phyloP scores from a whole-genome alignment of 2,888 invertebrate genomes.

The Himalopsyche kuldschensis region DNA sequence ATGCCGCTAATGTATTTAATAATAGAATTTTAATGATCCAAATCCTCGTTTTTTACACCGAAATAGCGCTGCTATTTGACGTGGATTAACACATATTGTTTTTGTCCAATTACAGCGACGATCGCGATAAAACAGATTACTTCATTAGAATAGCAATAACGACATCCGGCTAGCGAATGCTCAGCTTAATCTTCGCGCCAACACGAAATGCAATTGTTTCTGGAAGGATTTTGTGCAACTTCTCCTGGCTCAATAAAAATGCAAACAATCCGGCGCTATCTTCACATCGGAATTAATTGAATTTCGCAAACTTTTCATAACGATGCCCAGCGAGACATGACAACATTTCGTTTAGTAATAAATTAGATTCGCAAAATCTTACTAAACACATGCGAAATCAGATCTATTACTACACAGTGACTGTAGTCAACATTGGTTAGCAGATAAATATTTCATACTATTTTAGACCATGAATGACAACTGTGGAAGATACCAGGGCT shows the following conservation, averaged over 20 bases:
- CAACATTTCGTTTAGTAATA: background rate
- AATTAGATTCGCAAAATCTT: background rate
- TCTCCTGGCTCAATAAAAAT: background rate
- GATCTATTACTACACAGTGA: too few species aligned
- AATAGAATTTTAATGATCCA: too few species aligned
- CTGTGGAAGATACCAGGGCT: too few species aligned
- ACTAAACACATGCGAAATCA: too few species aligned
- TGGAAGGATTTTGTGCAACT: background rate
- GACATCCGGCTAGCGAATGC: background rate
- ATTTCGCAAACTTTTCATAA: background rate
- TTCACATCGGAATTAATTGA: background rate
- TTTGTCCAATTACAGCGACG: background rate
- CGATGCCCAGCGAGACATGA: background rate
- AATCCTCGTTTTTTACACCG: too few species aligned
- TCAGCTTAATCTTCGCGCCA: background rate
- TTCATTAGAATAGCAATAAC: background rate
- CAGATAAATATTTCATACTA: too few species aligned
- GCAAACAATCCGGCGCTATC: background rate
- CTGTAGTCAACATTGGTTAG: too few species aligned
- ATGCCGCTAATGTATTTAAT: too few species aligned
- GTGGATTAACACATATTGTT: background rate
- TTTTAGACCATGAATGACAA: too few species aligned
- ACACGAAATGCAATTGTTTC: background rate
- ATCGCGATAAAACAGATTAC: background rate
- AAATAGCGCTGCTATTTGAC: too few species aligned